Evolutionary conservation across 2,797 vertebrate genomes (phyloP).

Genomic region (Pteropus rufus): DNA sequence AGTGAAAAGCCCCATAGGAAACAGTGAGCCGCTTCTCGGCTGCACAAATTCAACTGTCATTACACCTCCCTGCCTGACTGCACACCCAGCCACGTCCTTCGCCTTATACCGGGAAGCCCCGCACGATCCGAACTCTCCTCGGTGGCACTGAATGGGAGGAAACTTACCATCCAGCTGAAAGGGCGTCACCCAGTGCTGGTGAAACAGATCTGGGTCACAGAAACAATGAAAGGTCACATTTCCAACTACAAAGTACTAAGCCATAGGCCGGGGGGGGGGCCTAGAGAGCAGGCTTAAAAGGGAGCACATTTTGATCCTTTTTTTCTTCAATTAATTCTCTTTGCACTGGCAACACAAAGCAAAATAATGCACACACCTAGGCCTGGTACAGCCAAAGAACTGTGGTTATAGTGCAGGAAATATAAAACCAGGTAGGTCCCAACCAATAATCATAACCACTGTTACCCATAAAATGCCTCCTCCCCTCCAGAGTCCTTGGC

Average conservation of each 20-base stretch:
- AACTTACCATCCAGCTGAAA: fast-evolving
- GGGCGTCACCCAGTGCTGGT: fast-evolving
- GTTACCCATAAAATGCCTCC: neutral
- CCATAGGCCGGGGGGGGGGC: neutral
- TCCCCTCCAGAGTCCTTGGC: neutral
- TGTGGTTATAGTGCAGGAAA: neutral
- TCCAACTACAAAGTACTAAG: neutral
- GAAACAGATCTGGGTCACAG: neutral
- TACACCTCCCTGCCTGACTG: neutral
- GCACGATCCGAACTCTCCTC: neutral
- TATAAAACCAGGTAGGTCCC: neutral
- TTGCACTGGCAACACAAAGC: neutral
- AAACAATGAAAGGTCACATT: neutral
- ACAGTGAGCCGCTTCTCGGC: neutral
- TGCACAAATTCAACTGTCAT: neutral
- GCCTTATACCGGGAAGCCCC: neutral
- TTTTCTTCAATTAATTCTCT: neutral
- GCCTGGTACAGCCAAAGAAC: neutral
- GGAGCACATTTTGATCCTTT: neutral
- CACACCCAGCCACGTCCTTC: neutral
- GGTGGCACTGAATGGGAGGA: neutral
- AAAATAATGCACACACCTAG: neutral
- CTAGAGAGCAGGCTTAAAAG: neutral
- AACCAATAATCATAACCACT: neutral
- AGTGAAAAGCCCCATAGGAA: neutral